Evolutionary conservation across 2,113 vertebrate genomes (phyloP).

Genomic region (western clawed frog (Xenopus tropicalis)): UCB_Xtro_10.0 CM004445.2:28280001-28280500

Average conservation of each 20-base stretch:
- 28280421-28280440: conserved; percentile 31
- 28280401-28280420: conserved; percentile 18
- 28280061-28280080: not conserved
- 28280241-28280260: conserved; percentile 44
- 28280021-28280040: conserved; percentile 16
- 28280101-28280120: conserved; percentile 25
- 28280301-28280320: not conserved
- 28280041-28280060: not conserved
- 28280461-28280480: conserved; percentile 40
- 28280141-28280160: no score
- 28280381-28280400: conserved; percentile 2
- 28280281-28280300: conserved; percentile 19
- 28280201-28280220: not conserved
- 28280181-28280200: not conserved
- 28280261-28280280: conserved; percentile 23
- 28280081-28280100: conserved; percentile 5
- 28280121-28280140: not conserved
- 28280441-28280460: conserved; percentile 33
- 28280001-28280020: conserved; percentile 47
- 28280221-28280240: conserved; percentile 32
- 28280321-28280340: not conserved
- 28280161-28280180: not conserved
- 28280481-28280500: conserved; percentile 45
- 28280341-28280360: conserved; percentile 21
- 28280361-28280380: conserved; percentile 11